Conservation (phyloP, 1,140 invertebrate genomes). For the Diorhabda elongata region DNA sequence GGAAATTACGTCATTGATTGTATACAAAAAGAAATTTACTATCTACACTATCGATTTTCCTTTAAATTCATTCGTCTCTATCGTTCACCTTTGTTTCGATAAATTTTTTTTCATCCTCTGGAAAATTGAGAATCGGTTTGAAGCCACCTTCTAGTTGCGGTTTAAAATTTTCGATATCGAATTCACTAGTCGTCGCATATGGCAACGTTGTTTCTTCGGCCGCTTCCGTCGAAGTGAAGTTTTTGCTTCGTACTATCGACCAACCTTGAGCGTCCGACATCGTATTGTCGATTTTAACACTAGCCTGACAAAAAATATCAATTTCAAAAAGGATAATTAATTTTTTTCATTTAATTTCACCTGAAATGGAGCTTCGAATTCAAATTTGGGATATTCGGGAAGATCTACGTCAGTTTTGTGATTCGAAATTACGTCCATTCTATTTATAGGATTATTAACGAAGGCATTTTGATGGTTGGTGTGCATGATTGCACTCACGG, state of each 20-base stretch:
- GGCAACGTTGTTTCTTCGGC: conserved; percentile 41
- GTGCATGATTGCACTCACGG: conserved; percentile 46
- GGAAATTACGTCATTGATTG: neutral
- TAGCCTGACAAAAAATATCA: conserved; percentile 48
- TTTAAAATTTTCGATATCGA: conserved; percentile 65
- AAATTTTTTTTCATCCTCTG: conserved; percentile 27
- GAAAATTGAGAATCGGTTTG: conserved; percentile 57
- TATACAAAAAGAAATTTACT: neutral
- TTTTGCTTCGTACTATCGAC: conserved; percentile 54
- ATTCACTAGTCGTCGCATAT: conserved; percentile 44
- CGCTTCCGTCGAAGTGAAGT: conserved; percentile 36
- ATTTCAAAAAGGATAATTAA: neutral
- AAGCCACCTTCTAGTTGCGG: conserved; percentile 66
- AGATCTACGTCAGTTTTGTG: conserved; percentile 26
- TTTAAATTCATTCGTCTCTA: conserved; percentile 9
- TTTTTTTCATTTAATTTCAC: conserved; percentile 54
- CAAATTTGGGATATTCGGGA: conserved; percentile 29
- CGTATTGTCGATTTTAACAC: conserved; percentile 53
- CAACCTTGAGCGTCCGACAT: conserved; percentile 54
- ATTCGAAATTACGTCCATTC: conserved; percentile 17
- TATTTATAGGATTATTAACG: neutral
- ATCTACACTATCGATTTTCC: neutral
- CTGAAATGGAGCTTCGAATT: conserved; percentile 67
- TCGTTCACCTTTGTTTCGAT: neutral
- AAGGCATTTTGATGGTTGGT: conserved; percentile 33